Conservation (phyloP, 2,113 vertebrate genomes). For the Proteles cristata region DNA sequence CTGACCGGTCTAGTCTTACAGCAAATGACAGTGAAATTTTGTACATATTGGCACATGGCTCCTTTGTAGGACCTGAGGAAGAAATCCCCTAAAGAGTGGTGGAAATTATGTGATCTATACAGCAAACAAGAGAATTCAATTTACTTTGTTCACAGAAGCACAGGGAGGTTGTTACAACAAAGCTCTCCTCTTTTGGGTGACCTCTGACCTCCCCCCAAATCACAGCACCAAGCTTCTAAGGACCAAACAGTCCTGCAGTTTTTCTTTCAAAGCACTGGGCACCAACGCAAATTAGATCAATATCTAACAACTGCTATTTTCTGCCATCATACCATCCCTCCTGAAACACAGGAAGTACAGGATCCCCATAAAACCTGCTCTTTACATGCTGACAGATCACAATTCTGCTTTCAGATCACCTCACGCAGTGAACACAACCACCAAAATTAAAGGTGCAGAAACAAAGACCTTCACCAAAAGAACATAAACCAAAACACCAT, state of each 20-base stretch:
- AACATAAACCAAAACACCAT: background rate
- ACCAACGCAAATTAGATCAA: background rate
- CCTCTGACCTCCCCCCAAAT: background rate
- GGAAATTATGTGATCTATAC: background rate
- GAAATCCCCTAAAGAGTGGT: background rate
- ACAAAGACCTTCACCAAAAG: background rate
- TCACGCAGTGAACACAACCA: background rate
- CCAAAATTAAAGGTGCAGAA: background rate
- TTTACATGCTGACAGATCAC: background rate
- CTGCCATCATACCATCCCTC: background rate
- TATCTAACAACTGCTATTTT: background rate
- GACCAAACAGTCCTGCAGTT: background rate
- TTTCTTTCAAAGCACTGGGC: background rate
- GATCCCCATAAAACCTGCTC: background rate
- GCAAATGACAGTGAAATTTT: background rate
- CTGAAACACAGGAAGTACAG: background rate
- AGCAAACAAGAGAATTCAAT: background rate
- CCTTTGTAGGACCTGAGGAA: background rate
- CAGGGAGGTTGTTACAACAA: background rate
- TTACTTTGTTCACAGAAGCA: background rate
- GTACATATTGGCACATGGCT: background rate
- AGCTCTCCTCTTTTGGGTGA: background rate
- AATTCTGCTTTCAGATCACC: background rate
- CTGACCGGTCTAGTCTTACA: background rate
- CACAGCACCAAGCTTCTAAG: background rate